Conservation (phyloP, 2,888 invertebrate genomes). For the Trissolcus japonicus region DNA sequence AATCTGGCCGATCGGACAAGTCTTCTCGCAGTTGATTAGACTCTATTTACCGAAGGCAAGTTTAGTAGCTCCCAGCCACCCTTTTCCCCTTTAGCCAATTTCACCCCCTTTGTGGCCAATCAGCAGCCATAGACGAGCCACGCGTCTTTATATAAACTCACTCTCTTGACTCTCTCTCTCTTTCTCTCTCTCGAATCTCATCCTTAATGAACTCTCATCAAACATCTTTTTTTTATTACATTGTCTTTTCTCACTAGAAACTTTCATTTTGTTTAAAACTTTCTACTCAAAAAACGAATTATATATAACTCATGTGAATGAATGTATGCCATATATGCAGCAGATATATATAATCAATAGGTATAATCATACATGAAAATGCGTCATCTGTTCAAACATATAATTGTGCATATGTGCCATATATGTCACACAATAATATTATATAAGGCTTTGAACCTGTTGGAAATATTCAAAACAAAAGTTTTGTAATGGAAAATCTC, state of each 20-base stretch:
- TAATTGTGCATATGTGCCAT: no score
- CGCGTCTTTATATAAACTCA: conserved; percentile 64
- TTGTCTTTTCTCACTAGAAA: not conserved
- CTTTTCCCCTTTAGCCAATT: conserved; percentile 66
- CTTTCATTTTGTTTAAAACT: no score
- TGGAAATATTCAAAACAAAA: not conserved
- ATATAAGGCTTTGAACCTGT: no score
- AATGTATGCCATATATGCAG: no score
- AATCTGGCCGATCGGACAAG: conserved; percentile 74
- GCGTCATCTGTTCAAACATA: no score
- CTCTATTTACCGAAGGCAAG: conserved; percentile 75
- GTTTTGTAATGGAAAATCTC: conserved; percentile 13
- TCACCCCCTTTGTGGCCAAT: conserved; percentile 75
- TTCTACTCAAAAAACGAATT: no score
- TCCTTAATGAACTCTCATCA: conserved; percentile 35
- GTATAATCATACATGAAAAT: no score
- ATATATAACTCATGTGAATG: no score
- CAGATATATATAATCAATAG: no score
- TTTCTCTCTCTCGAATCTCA: conserved; percentile 21
- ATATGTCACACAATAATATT: no score
- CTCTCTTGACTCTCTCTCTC: conserved; percentile 43
- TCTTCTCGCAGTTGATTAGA: conserved; percentile 74
- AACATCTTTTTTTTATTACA: conserved; percentile 29
- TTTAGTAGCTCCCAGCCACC: conserved; percentile 67
- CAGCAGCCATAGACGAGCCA: conserved; percentile 73